Percentiles rank a stretch among this genome's conserved stretches.
Conservation (phyloP, 2,797 vertebrate species). For the Hyperoplus lanceolatus region DNA sequence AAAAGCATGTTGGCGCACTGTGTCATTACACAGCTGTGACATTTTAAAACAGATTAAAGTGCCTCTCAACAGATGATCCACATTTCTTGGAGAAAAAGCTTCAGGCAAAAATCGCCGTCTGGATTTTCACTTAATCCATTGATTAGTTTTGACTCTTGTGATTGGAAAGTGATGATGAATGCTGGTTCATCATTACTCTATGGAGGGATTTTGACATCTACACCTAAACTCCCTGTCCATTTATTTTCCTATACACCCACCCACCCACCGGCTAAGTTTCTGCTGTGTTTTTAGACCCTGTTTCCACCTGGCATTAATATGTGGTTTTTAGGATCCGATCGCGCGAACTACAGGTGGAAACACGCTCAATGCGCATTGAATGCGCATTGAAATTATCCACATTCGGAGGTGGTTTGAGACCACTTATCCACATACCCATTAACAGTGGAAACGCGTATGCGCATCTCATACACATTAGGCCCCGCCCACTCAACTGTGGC, state of each 20-base stretch:
- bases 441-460: too few relatives aligned
- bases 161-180: not conserved
- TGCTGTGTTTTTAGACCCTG: too few relatives aligned
- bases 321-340: too few relatives aligned
- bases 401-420: too few relatives aligned
- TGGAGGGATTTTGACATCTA: not conserved
- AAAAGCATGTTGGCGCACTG: not conserved
- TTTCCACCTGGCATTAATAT: too few relatives aligned
- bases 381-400: too few relatives aligned
- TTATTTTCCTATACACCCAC: not conserved
- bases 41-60: not conserved
- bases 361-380: too few relatives aligned
- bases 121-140: not conserved
- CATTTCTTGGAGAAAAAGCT: not conserved
- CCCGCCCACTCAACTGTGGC: too few relatives aligned
- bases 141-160: not conserved
- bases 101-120: not conserved
- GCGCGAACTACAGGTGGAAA: too few relatives aligned
- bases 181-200: not conserved
- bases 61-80: not conserved
- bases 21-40: not conserved
- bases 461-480: too few relatives aligned
- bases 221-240: not conserved
- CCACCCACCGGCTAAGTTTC: not conserved
- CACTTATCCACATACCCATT: too few relatives aligned